Conservation (phyloP, 2,888 invertebrate genomes). For the Conomelus anceps region DNA sequence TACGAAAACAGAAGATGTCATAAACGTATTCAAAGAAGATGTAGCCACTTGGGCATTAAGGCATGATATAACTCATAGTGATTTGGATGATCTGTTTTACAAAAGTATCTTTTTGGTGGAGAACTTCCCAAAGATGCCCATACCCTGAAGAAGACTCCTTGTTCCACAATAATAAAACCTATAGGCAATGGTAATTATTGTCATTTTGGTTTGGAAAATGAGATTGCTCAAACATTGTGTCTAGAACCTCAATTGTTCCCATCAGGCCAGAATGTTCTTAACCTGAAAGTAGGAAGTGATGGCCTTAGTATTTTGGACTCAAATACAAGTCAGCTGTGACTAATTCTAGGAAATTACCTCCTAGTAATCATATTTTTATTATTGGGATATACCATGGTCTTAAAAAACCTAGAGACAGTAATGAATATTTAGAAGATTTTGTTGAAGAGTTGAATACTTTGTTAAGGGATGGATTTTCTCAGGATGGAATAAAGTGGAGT, state of each 20-base stretch:
- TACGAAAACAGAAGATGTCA: not conserved
- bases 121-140: not conserved
- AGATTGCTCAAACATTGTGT: not conserved
- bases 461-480: constrained; percentile 13
- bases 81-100: not conserved
- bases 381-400: constrained; percentile 6
- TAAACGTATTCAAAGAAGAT: not conserved
- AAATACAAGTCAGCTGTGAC: not conserved
- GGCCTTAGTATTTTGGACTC: not conserved
- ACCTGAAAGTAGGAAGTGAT: not conserved
- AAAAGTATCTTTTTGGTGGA: not conserved
- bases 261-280: not conserved
- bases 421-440: constrained; percentile 26
- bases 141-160: not conserved
- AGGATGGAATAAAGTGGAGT: not conserved
- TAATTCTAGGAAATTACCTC: not conserved
- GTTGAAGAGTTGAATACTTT: constrained; percentile 21
- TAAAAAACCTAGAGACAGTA: constrained; percentile 15
- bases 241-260: not conserved
- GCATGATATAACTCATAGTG: not conserved
- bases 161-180: not conserved
- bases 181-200: constrained; percentile 3
- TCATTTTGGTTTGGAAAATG: constrained; percentile 9
- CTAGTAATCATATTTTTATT: not conserved
- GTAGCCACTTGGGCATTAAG: not conserved